Conservation (phyloP, 2,797 vertebrate species). For the Avahi laniger region DNA sequence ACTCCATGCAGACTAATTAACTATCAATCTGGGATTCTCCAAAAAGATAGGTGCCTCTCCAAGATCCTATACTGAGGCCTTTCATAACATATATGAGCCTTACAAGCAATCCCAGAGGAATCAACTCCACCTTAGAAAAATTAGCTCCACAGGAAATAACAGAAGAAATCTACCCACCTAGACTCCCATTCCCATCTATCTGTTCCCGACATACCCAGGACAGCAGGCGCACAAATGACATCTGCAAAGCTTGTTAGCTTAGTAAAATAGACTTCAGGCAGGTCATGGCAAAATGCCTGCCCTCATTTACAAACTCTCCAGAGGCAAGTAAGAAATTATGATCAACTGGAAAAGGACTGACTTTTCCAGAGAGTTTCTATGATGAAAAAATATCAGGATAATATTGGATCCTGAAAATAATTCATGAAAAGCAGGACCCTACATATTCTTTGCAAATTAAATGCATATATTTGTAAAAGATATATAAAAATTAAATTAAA, state of each 20-base stretch:
- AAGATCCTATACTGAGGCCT: background rate
- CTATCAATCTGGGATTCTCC: background rate
- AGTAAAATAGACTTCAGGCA: slow-evolving; percentile 62
- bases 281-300: slow-evolving; percentile 70
- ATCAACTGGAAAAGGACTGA: slow-evolving; percentile 57
- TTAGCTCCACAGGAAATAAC: slow-evolving; percentile 9
- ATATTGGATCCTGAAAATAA: slow-evolving; percentile 1
- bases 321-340: slow-evolving; percentile 61
- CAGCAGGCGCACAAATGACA: slow-evolving; percentile 41
- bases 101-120: background rate
- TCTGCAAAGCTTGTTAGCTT: slow-evolving; percentile 62
- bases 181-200: background rate
- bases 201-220: slow-evolving; percentile 35
- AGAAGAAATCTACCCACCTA: slow-evolving; percentile 44
- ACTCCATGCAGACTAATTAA: background rate
- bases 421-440: background rate
- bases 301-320: slow-evolving; percentile 72
- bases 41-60: background rate
- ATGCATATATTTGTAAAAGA: background rate
- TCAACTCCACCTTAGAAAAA: background rate
- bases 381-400: slow-evolving; percentile 28
- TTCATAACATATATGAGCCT: background rate
- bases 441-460: background rate
- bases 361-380: slow-evolving; percentile 42
- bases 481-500: background rate